Conservation (phyloP, 1,140 invertebrate species). For the Nasonia longicornis region DNA sequence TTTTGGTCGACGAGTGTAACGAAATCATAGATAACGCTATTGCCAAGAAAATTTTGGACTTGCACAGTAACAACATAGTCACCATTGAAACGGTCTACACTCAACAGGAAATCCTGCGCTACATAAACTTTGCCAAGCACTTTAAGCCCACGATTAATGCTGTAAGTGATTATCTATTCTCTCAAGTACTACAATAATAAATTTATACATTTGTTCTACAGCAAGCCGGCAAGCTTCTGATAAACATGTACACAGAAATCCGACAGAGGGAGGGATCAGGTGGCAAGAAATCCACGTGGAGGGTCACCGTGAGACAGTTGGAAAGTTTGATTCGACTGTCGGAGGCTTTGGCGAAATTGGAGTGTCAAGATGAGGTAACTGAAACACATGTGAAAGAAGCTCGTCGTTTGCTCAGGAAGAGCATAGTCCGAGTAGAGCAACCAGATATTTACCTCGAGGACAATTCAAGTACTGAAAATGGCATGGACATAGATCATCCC, state of each 20-base stretch:
- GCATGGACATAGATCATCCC: conserved; percentile 54
- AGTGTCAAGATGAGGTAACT: conserved; percentile 91
- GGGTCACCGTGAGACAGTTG: conserved; percentile 98
- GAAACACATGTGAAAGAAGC: conserved; percentile 94
- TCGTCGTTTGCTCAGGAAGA: conserved; percentile 92
- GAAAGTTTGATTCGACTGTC: conserved; percentile 97
- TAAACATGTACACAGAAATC: conserved; percentile 90
- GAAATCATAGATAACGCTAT: conserved; percentile 97
- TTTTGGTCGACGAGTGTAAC: conserved; percentile 95
- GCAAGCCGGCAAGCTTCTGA: conserved; percentile 87
- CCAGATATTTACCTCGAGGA: conserved; percentile 95
- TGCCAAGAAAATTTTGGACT: conserved; percentile 93
- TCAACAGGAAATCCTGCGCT: conserved; percentile 89
- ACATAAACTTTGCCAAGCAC: conserved; percentile 95
- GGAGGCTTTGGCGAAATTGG: conserved; percentile 95
- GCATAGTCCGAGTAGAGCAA: conserved; percentile 97
- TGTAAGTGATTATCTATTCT: conserved; percentile 51
- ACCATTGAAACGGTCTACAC: conserved; percentile 85
- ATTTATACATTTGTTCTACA: conserved; percentile 49
- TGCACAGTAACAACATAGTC: conserved; percentile 86
- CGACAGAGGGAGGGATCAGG: conserved; percentile 84
- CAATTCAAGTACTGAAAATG: conserved; percentile 25
- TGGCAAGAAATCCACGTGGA: conserved; percentile 84
- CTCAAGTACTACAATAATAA: neutral
- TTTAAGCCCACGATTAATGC: conserved; percentile 93